These are phyloP conservation scores for Drosophila ficusphila DNA, from an alignment of 1,140 invertebrate genomes.

Conservation along the genomic window DNA sequence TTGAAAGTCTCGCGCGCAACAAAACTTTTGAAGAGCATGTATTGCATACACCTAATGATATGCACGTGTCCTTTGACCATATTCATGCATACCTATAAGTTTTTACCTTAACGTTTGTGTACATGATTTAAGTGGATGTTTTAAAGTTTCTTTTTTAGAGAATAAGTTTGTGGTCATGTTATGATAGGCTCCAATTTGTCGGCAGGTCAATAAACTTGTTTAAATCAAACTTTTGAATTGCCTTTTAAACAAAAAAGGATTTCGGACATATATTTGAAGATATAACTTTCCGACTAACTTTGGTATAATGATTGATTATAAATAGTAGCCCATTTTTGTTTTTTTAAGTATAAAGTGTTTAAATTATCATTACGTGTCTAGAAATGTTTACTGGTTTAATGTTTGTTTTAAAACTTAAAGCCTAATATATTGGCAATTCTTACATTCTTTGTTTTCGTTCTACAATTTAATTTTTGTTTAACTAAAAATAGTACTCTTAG, in stretches of 20 bases:
- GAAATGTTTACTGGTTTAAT: too few species aligned
- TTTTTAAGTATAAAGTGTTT: too few species aligned
- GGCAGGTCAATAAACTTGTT: conserved; percentile 67
- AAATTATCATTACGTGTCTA: too few species aligned
- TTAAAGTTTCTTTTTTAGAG: conserved; percentile 66
- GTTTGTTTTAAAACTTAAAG: too few species aligned
- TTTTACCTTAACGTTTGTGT: conserved; percentile 54
- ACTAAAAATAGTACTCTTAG: too few species aligned
- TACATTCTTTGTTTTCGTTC: too few species aligned
- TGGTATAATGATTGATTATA: too few species aligned
- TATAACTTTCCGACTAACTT: too few species aligned
- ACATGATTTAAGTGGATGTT: conserved; percentile 62
- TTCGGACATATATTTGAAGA: background rate
- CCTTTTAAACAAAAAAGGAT: background rate
- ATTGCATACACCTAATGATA: conserved; percentile 19
- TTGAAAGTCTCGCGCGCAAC: conserved; percentile 22
- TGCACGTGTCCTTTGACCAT: conserved; percentile 5
- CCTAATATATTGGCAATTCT: too few species aligned
- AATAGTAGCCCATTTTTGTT: too few species aligned
- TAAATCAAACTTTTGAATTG: conserved; percentile 7
- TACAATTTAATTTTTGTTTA: too few species aligned
- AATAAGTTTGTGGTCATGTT: conserved; percentile 70
- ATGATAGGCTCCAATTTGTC: conserved; percentile 69
- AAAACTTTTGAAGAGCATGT: conserved; percentile 23
- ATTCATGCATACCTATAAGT: conserved; percentile 51